Conservation (phyloP, 2,113 vertebrate species). For the Bufo gargarizans region DNA sequence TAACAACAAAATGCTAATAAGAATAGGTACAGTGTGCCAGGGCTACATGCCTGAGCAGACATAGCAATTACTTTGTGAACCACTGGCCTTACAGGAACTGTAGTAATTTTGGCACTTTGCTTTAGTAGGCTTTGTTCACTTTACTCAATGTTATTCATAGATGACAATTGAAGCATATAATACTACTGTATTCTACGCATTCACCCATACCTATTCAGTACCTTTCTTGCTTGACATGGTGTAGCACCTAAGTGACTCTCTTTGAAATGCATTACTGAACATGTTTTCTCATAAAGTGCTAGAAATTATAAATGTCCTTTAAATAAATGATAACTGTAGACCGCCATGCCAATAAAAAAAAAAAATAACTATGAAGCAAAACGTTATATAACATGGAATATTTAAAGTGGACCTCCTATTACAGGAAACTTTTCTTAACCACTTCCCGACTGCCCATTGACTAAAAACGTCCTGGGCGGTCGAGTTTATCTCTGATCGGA, state of each 20-base stretch:
- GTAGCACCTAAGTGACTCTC: background rate
- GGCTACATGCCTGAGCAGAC: background rate
- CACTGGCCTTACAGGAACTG: background rate
- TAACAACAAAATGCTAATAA: background rate
- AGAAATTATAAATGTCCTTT: background rate
- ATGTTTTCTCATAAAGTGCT: constrained; percentile 13
- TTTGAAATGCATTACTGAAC: constrained; percentile 9
- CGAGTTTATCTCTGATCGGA: too few relatives aligned
- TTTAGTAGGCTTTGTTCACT: background rate
- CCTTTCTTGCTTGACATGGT: background rate
- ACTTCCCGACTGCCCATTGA: too few relatives aligned
- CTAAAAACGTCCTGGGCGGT: too few relatives aligned
- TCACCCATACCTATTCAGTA: background rate
- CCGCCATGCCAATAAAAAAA: background rate
- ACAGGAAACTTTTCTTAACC: background rate
- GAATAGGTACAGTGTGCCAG: background rate
- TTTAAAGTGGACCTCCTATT: background rate
- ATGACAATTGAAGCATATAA: constrained; percentile 12
- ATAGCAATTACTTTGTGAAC: background rate
- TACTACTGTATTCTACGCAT: background rate
- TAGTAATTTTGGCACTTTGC: background rate
- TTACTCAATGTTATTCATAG: background rate
- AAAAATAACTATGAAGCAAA: background rate
- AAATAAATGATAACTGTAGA: constrained; percentile 5
- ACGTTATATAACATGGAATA: background rate